Evolutionary conservation across 2,888 invertebrate genomes (phyloP), one percentile per base, ranked within the genome.

Genomic region (Torymus auratus): DNA sequence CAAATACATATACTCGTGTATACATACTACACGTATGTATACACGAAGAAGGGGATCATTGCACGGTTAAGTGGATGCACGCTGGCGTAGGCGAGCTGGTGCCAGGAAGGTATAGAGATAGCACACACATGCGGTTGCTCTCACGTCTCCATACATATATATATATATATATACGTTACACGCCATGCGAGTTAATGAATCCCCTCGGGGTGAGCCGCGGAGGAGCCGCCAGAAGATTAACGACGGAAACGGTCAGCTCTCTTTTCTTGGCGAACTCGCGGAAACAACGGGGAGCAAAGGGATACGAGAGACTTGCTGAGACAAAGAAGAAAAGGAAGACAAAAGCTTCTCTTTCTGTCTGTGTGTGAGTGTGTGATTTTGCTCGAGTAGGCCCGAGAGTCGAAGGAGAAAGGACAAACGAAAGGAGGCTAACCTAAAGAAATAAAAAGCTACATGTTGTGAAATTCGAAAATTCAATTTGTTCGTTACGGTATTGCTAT

Each of bases 161-260:
- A n/a, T n/a, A n/a, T n/a, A n/a, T 14, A 28, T 67, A 2, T 20
- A 70, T 14, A 53, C 28, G 41, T 41, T 41, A 41, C 28, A 41
- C 13, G 58, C 17, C 60, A 41, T 14, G 50, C 64, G 69, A 80
- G 84, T 83, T 86, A 86, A 87, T 85, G 85, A 87, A 84, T 85
- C 76, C 84, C 84, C 82, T 60, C 74, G 82, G 83, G 82, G 80
- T 15, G 52, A 56, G 56, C 41, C 64, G 78, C 14, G 61, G 13
- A 60, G 17, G 62, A 62, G 23, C 60, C n/a, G 61, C 71, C 69
- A 14, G 83, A 86, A 87, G 86, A 86, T 87, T 85, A 86, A 86
- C 86, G 86, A 85, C 76, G 83, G 64, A 78, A 80, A 77, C 82
- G 83, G 55, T 72, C 70, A 64, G 70, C 41, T 72, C 62, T 64